Evolutionary conservation across 2,113 vertebrate species (phyloP), one percentile per base, ranked within the genome.

Genomic region (Protomyctophum bolini): DNA sequence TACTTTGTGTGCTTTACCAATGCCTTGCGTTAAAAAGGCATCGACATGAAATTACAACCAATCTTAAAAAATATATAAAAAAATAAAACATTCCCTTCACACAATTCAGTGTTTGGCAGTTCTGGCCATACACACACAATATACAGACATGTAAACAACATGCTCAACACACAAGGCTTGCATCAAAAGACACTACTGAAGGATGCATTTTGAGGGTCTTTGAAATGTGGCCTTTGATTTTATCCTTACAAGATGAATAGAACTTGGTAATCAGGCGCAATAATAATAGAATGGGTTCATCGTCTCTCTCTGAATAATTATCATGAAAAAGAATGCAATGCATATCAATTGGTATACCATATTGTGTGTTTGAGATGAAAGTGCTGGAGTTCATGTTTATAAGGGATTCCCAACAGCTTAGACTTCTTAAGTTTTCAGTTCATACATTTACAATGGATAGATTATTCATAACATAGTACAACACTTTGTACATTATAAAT

Each of bases 141-240:
- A 69, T 67, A 62, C 12, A 15, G 5, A 41, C 0, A 33, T 6
- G 6, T 63, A 58, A 70, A 72, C 28, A 55, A 63, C 7, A 0
- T 58, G 52, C 21, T 52, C 4, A 0, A 48, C 12, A 12, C 12
- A 56, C n/a, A 45, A 45, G 21, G 29, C 12, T 10, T 65, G 7
- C 58, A 47, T 33, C 65, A 61, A 50, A 55, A 63, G 58, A 50
- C 1, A 14, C 57, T 11, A 55, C 67, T 64, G 71, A 70, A 52
- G 28, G 50, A 78, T 46, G 12, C 50, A 56, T 70, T 51, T n/a
- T 2, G 46, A 68, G 33, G 66, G 54, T 6, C 10, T 72, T 72
- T 63, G 58, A 74, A 68, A 66, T 62, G 0, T 0, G 3, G 51
- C 45, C 60, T 76, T 76, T 70, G 49, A 70, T 66, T 61, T 28